phyloP scores from a whole-genome alignment of 1,140 invertebrate genomes.

The Drosophila triauraria region DNA sequence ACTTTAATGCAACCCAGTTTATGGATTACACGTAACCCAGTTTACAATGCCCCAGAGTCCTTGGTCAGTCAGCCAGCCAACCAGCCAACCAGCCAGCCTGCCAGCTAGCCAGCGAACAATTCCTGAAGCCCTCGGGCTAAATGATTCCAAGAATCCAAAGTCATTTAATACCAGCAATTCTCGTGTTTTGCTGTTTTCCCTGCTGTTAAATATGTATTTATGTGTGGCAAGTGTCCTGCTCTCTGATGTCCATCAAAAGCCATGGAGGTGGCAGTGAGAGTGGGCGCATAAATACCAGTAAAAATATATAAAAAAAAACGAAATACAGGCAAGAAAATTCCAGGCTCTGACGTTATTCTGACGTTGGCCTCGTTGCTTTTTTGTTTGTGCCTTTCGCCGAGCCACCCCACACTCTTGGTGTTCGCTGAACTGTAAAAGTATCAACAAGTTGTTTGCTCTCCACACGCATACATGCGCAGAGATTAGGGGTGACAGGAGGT shows the following conservation, averaged over 20 bases:
- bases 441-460: conserved; percentile 82
- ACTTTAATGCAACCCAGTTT: conserved; percentile 30
- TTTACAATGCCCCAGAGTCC: conserved; percentile 40
- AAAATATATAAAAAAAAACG: conserved; percentile 15
- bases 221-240: conserved; percentile 32
- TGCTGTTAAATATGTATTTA: conserved; percentile 24
- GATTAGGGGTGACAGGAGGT: conserved; percentile 15
- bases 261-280: not conserved
- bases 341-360: conserved; percentile 66
- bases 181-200: conserved; percentile 12
- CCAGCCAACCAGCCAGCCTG: not conserved
- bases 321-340: conserved; percentile 63
- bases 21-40: conserved; percentile 45
- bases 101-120: conserved; percentile 8
- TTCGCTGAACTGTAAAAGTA: conserved; percentile 83
- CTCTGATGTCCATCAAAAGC: conserved; percentile 35
- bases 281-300: conserved; percentile 60
- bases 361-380: conserved; percentile 54
- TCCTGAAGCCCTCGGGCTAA: conserved; percentile 56
- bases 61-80: not conserved
- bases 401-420: conserved; percentile 38
- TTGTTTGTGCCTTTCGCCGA: conserved; percentile 16
- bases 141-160: conserved; percentile 49
- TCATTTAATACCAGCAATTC: conserved; percentile 45
- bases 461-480: conserved; percentile 48